Percentiles rank a stretch among this genome's conserved stretches.
These are phyloP conservation scores for Pipistrellus pygmaeus DNA, from an alignment of 2,797 vertebrate species.

Conservation along the genomic window DNA sequence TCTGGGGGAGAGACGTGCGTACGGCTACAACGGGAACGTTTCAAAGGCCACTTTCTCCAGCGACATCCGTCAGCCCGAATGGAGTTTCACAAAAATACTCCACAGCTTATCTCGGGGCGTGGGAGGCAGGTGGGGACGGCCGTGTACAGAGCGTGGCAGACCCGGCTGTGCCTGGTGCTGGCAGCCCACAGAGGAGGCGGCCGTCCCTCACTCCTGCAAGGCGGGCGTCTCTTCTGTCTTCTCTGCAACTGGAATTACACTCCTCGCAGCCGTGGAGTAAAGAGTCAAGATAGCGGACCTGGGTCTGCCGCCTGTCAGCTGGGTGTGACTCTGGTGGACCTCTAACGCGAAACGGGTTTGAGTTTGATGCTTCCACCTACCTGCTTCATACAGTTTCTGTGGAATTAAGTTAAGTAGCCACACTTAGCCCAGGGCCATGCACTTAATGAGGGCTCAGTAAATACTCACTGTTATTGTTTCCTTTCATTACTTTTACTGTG, in stretches of 20 bases:
- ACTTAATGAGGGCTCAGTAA: background rate
- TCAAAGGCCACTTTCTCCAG: slow-evolving; percentile 79
- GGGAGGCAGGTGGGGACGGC: slow-evolving; percentile 31
- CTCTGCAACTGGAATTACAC: slow-evolving; percentile 57
- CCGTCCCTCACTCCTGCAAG: slow-evolving; percentile 57
- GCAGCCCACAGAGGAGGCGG: background rate
- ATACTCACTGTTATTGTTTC: background rate
- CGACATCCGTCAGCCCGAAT: slow-evolving; percentile 70
- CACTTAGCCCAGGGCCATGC: background rate
- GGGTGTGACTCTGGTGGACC: background rate
- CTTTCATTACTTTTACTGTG: background rate
- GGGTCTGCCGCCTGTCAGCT: background rate
- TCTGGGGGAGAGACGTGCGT: slow-evolving; percentile 74
- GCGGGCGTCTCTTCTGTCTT: slow-evolving; percentile 53
- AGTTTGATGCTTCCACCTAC: background rate
- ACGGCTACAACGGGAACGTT: slow-evolving; percentile 72
- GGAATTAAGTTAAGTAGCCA: background rate
- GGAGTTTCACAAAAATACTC: slow-evolving; percentile 59
- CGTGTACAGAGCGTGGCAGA: background rate
- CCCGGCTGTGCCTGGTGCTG: background rate
- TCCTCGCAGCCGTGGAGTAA: background rate
- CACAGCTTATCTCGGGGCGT: background rate
- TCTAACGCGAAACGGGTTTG: background rate
- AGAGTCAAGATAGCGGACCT: background rate
- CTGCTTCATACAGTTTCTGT: background rate